Base-by-base conservation (phyloP, 2,113 vertebrate genomes). In the Rhipidura dahli region DNA sequence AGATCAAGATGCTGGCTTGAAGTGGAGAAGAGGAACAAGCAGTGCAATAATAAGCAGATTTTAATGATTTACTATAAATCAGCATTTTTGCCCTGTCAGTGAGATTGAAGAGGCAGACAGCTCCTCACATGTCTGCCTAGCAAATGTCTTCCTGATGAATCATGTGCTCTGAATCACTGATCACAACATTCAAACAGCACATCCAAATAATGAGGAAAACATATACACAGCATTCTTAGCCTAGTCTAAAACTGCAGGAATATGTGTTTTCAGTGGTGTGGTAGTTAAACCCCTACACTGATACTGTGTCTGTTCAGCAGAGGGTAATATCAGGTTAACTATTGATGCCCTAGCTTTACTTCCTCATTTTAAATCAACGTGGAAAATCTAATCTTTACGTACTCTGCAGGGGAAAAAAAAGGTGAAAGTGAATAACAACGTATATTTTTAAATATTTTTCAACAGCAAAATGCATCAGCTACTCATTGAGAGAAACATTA, bases 1-100 rank as follows among this genome's bases (percentile, higher is more conserved):
- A 98, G 98, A 98, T 98, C 98, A 97, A 97, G 98, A 98, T 97
- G 97, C 97, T 85, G 96, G 97, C 97, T 97, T 97, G 97, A 98
- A 98, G 98, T 98, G 97, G 97, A 95, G 97, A 97, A 98, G 97
- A 98, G 97, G 98, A 98, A 97, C 97, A 98, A 98, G 98, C 97
- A 97, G 98, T 96, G 97, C 98, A 98, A 98, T 98, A 98, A 98
- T 99, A 99, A 99, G 98, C 98, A 98, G 98, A 98, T 98, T 99
- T 99, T 98, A 99, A 99, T 99, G 98, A 98, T 98, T 97, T 98
- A 98, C 98, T 98, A 99, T 99, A 99, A 99, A 99, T 99, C 98
- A 99, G 98, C 98, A 98, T 98, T 99, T 98, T 98, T 98, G 98
- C 98, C 98, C 98, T 99, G 98, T 98, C 98, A 98, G 98, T 97